Evolutionary conservation across 1,140 invertebrate species (phyloP).

Genomic region (Aphelenchoides fujianensis): DNA sequence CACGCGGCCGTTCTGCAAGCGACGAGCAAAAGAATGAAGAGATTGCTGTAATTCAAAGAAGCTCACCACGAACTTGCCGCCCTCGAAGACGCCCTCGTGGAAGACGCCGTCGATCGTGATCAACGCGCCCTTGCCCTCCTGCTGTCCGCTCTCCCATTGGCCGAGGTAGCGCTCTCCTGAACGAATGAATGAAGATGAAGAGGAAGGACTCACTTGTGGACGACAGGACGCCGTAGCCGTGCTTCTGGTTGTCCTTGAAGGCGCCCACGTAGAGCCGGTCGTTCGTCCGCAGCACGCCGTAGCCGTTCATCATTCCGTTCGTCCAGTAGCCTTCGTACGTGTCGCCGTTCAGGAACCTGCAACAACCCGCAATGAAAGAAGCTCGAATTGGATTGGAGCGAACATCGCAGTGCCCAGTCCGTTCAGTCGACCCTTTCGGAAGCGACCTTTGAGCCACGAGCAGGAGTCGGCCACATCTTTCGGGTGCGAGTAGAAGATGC

Average conservation of each 20-base stretch:
- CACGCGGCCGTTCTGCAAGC: slow-evolving; percentile 17
- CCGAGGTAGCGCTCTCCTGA: slow-evolving; percentile 34
- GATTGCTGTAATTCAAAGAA: no score
- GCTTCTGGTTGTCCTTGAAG: slow-evolving; percentile 19
- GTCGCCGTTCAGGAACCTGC: slow-evolving; percentile 32
- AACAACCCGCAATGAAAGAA: slow-evolving; percentile 13
- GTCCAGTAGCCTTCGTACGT: slow-evolving; percentile 36
- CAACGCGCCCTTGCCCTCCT: slow-evolving; percentile 27
- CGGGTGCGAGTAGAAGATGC: slow-evolving; percentile 16
- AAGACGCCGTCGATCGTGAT: slow-evolving; percentile 39
- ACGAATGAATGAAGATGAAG: no score
- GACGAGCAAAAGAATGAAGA: no score
- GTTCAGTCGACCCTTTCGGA: slow-evolving; percentile 25
- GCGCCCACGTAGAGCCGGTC: slow-evolving; percentile 27
- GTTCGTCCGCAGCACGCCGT: slow-evolving; percentile 28
- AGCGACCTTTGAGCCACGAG: slow-evolving; percentile 20
- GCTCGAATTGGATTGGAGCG: background rate
- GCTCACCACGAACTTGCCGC: slow-evolving; percentile 24
- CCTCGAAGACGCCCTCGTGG: slow-evolving; percentile 39
- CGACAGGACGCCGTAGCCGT: slow-evolving; percentile 34
- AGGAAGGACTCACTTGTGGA: no score
- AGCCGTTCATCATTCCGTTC: slow-evolving; percentile 24
- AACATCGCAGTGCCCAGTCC: slow-evolving; percentile 30
- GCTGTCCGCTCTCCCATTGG: slow-evolving; percentile 24
- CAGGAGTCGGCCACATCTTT: slow-evolving; percentile 5